A percentile compares a stretch with the other conserved stretches of the same genome.
These are phyloP conservation scores for Anticlea derivata DNA, from an alignment of 2,888 invertebrate species.

Conservation along the genomic window DNA sequence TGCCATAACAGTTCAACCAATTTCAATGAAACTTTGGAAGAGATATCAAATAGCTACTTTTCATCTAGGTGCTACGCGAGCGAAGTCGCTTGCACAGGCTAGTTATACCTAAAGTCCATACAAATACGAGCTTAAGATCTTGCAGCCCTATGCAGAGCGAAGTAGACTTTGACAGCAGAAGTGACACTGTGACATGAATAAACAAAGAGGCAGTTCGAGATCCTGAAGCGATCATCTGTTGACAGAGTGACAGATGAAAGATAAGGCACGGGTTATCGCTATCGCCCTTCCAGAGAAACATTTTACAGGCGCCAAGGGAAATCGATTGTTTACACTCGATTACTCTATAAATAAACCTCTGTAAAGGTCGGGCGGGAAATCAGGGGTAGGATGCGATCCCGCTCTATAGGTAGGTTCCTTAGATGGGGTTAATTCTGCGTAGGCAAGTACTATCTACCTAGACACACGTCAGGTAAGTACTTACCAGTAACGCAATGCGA, in stretches of 20 bases:
- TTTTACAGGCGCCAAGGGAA: conserved; percentile 50
- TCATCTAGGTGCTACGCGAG: too few species aligned
- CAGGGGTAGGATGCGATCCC: conserved; percentile 40
- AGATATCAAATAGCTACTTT: too few species aligned
- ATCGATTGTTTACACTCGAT: conserved; percentile 69
- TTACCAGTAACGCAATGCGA: conserved; percentile 32
- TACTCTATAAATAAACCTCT: conserved; percentile 68
- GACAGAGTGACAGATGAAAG: conserved; percentile 22
- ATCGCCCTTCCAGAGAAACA: conserved; percentile 23
- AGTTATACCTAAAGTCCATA: too few species aligned
- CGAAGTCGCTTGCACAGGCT: too few species aligned
- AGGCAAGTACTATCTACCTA: conserved; percentile 5
- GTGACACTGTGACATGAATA: too few species aligned
- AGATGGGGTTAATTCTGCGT: conserved; percentile 8
- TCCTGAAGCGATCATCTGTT: conserved; percentile 10
- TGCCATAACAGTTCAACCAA: too few species aligned
- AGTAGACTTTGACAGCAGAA: not conserved
- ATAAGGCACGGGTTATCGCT: conserved; percentile 29
- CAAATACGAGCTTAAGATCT: not conserved
- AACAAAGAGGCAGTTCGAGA: not conserved
- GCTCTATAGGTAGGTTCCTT: not conserved
- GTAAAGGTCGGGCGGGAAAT: conserved; percentile 75
- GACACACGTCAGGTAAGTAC: conserved; percentile 12
- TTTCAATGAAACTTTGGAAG: too few species aligned
- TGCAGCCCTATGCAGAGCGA: not conserved